These are phyloP conservation scores for Octonoba sinensis DNA, from an alignment of 2,888 invertebrate species.

Conservation along the genomic window DNA sequence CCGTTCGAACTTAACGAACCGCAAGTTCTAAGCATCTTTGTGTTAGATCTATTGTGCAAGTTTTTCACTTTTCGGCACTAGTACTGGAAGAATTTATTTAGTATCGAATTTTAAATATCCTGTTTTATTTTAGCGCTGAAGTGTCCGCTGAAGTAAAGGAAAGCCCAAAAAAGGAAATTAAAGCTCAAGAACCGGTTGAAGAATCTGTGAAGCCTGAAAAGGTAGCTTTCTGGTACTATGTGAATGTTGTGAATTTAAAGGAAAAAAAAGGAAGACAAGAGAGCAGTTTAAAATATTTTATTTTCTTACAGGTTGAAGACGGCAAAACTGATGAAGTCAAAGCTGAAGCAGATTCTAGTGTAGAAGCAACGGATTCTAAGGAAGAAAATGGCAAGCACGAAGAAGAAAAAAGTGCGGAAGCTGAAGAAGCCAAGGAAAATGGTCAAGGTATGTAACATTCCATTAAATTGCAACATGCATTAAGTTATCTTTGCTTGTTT, in stretches of 20 bases:
- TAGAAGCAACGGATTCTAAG: slow-evolving; percentile 17
- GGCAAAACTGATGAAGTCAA: slow-evolving; percentile 30
- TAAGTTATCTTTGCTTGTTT: too few species aligned
- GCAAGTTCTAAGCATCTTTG: neutral
- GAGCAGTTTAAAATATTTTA: neutral
- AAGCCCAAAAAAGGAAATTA: slow-evolving; percentile 42
- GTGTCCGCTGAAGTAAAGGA: slow-evolving; percentile 48
- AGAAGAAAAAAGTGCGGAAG: slow-evolving; percentile 33
- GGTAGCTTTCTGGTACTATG: neutral
- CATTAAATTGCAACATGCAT: too few species aligned
- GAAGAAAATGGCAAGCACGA: slow-evolving; percentile 31
- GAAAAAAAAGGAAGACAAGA: neutral
- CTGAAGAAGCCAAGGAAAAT: slow-evolving; percentile 35
- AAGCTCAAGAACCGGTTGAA: slow-evolving; percentile 24
- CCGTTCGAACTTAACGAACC: neutral
- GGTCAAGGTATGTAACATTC: slow-evolving; percentile 34
- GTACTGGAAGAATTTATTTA: neutral
- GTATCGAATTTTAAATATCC: neutral
- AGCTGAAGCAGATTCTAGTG: slow-evolving; percentile 56
- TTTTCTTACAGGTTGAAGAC: slow-evolving; percentile 28
- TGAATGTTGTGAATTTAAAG: neutral
- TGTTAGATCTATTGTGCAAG: neutral
- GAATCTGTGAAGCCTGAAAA: slow-evolving; percentile 36
- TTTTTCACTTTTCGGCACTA: neutral
- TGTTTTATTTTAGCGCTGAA: slow-evolving; percentile 41